A percentile compares a stretch with the other conserved stretches of the same genome.
phyloP scores from a whole-genome alignment of 2,113 vertebrate species.

The Dryoscopus gambensis region DNA sequence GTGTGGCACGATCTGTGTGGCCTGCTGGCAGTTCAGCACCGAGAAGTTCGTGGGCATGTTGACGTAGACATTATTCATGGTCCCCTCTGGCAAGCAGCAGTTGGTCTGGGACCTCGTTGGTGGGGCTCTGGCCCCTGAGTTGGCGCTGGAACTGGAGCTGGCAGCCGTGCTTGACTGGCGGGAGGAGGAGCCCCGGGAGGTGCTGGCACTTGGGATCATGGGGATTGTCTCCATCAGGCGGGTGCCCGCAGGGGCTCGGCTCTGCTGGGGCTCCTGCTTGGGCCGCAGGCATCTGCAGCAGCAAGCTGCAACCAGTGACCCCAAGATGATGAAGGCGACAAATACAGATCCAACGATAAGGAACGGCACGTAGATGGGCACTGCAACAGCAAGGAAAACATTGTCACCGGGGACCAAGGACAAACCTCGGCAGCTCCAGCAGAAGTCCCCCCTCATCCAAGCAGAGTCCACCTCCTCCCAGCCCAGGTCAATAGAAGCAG shows the following conservation, averaged over 20 bases:
- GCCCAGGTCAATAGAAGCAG: not conserved
- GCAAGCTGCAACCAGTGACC: constrained; percentile 91
- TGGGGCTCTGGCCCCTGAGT: constrained; percentile 76
- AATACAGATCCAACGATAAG: constrained; percentile 97
- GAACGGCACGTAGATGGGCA: constrained; percentile 97
- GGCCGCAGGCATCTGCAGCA: constrained; percentile 96
- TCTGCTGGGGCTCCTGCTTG: constrained; percentile 91
- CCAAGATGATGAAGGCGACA: constrained; percentile 93
- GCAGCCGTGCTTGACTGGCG: constrained; percentile 96
- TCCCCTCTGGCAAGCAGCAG: constrained; percentile 90
- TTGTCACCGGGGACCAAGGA: not conserved
- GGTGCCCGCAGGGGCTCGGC: constrained; percentile 69
- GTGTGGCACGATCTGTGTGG: constrained; percentile 93
- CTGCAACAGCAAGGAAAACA: constrained; percentile 67
- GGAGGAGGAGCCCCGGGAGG: constrained; percentile 91
- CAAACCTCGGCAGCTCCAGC: not conserved
- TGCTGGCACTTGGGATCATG: constrained; percentile 91
- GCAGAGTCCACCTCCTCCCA: not conserved
- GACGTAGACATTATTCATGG: constrained; percentile 89
- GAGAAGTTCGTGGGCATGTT: constrained; percentile 99
- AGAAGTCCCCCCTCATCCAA: not conserved
- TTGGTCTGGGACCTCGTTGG: constrained; percentile 89
- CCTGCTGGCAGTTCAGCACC: constrained; percentile 95
- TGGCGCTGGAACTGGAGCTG: constrained; percentile 95
- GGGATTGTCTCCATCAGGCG: constrained; percentile 95